Conservation (phyloP, 1,140 invertebrate species). For the Lamellibrachia luymesi region DNA sequence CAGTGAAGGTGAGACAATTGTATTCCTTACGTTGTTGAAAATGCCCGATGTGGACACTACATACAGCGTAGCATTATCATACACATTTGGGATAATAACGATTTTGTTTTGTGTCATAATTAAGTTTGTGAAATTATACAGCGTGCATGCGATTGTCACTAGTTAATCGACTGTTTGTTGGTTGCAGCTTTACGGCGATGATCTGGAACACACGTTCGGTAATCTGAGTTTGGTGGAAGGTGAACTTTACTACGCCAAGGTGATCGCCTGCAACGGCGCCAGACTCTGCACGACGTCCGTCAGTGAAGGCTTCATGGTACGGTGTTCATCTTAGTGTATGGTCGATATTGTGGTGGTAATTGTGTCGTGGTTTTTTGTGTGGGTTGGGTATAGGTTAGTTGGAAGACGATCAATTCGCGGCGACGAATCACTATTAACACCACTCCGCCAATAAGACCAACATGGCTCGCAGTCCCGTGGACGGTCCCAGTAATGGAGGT, state of each 20-base stretch:
- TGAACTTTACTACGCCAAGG: neutral
- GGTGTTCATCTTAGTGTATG: neutral
- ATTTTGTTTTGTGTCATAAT: too few species aligned
- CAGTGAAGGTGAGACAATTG: slow-evolving; percentile 1
- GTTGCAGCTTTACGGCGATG: neutral
- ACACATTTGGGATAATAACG: too few species aligned
- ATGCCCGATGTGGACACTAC: too few species aligned
- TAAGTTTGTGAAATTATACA: too few species aligned
- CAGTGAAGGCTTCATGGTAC: neutral
- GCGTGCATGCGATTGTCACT: neutral
- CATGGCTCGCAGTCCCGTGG: too few species aligned
- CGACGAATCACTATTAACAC: too few species aligned
- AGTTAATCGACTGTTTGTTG: neutral
- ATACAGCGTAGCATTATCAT: too few species aligned
- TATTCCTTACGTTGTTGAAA: neutral
- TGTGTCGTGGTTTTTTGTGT: neutral
- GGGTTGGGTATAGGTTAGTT: too few species aligned
- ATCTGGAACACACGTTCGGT: neutral
- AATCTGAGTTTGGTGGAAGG: neutral
- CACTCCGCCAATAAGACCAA: too few species aligned
- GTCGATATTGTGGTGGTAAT: neutral
- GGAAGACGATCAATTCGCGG: too few species aligned
- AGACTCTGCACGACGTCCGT: neutral
- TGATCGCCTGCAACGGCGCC: neutral
- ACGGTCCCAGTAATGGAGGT: neutral